These are phyloP conservation scores for Halcyon senegalensis DNA, from an alignment of 2,113 vertebrate species.

Conservation along the genomic window DNA sequence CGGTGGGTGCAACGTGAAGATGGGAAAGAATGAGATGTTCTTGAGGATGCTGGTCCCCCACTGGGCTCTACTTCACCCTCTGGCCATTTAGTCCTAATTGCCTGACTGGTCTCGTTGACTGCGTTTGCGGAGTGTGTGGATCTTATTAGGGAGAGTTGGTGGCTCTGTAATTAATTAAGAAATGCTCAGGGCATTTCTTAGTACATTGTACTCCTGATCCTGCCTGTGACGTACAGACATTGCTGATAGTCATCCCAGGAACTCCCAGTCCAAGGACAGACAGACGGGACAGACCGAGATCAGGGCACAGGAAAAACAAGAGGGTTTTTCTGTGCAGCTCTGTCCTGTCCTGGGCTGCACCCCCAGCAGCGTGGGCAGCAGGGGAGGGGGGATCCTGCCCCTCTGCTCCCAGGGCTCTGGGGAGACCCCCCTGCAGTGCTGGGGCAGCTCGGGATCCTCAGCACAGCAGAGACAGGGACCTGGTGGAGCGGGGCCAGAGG, in stretches of 20 bases:
- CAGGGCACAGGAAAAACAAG: neutral
- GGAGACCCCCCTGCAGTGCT: neutral
- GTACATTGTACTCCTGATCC: neutral
- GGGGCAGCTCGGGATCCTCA: neutral
- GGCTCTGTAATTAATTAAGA: neutral
- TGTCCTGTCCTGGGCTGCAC: neutral
- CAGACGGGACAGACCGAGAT: neutral
- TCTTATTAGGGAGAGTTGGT: neutral
- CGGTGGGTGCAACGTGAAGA: accelerated
- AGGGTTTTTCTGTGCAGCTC: neutral
- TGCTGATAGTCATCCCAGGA: neutral
- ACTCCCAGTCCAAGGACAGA: neutral
- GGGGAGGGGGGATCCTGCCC: neutral
- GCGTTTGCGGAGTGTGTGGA: neutral
- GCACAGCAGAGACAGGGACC: no score
- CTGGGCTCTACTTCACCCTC: neutral
- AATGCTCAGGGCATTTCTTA: neutral
- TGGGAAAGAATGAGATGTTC: neutral
- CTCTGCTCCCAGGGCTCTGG: neutral
- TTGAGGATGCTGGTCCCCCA: neutral
- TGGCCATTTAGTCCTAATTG: neutral
- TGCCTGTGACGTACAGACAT: neutral
- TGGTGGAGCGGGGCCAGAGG: no score
- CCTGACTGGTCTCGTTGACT: neutral
- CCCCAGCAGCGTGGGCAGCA: neutral